These are phyloP conservation scores for Trichomalopsis sarcophagae DNA, from an alignment of 1,140 invertebrate species.

Conservation along the genomic window DNA sequence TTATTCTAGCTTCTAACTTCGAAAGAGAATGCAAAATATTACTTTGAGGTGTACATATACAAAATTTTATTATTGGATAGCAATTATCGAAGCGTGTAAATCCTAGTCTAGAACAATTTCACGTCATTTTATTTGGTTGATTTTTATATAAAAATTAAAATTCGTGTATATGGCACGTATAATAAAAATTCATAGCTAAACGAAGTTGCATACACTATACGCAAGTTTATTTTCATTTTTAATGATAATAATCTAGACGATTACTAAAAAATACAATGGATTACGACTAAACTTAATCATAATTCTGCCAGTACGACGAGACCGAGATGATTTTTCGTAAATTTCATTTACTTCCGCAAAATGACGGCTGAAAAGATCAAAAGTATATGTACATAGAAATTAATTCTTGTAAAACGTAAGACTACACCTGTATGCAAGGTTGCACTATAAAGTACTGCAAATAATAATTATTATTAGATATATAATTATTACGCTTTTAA, in stretches of 20 bases:
- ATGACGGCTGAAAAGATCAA: no score
- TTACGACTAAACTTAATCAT: background rate
- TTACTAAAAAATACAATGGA: background rate
- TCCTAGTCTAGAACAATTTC: background rate
- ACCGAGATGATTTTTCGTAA: background rate
- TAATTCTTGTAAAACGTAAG: no score
- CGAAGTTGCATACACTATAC: background rate
- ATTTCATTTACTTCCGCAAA: background rate
- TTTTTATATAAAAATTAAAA: constrained; percentile 9
- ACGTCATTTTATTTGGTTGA: background rate
- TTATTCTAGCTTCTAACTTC: constrained; percentile 1
- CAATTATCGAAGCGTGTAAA: background rate
- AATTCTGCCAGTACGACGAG: background rate
- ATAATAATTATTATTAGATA: no score
- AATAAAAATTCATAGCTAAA: background rate
- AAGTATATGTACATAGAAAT: no score
- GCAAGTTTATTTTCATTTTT: background rate
- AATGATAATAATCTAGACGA: background rate
- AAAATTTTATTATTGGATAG: background rate
- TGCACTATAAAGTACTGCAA: background rate
- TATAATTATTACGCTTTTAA: no score
- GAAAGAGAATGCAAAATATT: background rate
- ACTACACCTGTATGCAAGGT: background rate
- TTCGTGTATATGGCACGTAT: constrained; percentile 20
- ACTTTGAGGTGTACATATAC: no score